Evolutionary conservation across 2,888 invertebrate species (phyloP), one percentile per base, ranked within the genome.

Genomic region (Sesia bembeciformis): DNA sequence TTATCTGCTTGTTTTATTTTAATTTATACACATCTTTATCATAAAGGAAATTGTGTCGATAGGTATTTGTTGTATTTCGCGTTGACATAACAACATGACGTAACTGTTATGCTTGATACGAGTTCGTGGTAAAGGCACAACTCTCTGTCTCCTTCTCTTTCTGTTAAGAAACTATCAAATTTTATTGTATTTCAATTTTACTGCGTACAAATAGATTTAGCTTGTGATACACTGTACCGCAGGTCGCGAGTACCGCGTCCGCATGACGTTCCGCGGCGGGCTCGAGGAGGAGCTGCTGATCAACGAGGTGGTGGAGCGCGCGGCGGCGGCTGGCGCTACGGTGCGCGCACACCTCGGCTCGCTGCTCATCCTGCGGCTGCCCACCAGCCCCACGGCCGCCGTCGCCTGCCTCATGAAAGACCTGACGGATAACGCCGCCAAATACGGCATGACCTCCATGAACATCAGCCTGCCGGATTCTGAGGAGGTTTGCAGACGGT

Each of bases 401-500:
- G 79, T 81, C 0, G 81, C 82, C 0, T 61, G 58, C 0, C 62
- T 88, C 3, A 60, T 84, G 4, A 70, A 65, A 39, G 74, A 83
- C 40, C 52, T 84, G 0, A 66, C 65, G 0, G 62, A 68, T 0
- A 74, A 83, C 39, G 50, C 72, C 0, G 53, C 53, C 4, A 61
- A 59, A 46, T 87, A 80, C 53, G 80, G 81, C 0, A 65, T 88
- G 6, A 62, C 65, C 0, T 75, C 83, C 0, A 65, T 87, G 57
- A 72, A 73, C 52, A 73, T 88, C 43, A 81, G 76, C 50, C 63
- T 87, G 43, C 77, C 87, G 0, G 87, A 88, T 62, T 75, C 79
- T 3, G 82, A 85, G 49, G 87, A 88, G 60, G 77, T 85, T 3
- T 78, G 71, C 58, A 72, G 65, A 55, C 80, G 87, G 87, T 87